A percentile compares a stretch with the other conserved stretches of the same genome.
phyloP scores from a whole-genome alignment of 2,888 invertebrate genomes.

The Punctoribates punctum region DNA sequence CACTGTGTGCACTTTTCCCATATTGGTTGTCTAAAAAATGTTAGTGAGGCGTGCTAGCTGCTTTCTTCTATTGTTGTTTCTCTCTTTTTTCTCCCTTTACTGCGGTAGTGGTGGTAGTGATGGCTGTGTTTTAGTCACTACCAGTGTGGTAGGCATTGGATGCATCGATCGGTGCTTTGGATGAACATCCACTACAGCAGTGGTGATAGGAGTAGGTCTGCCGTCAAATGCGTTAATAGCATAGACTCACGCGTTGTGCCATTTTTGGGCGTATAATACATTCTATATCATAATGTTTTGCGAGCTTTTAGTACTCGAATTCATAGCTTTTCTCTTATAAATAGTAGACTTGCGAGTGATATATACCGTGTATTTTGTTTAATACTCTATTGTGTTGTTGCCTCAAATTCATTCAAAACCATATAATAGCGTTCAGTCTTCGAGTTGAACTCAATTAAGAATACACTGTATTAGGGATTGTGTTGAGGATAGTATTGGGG shows the following conservation, averaged over 20 bases:
- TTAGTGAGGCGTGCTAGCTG: too few relatives aligned
- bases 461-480: background rate
- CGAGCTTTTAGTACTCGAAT: conserved; percentile 10
- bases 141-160: too few relatives aligned
- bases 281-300: conserved; percentile 22
- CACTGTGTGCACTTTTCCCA: too few relatives aligned
- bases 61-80: background rate
- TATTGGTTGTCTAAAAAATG: too few relatives aligned
- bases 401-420: background rate
- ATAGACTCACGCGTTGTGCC: conserved; percentile 11
- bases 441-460: conserved; percentile 6
- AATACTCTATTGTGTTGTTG: conserved; percentile 13
- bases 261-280: conserved; percentile 17
- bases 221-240: conserved; percentile 1
- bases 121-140: too few relatives aligned
- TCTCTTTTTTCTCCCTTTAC: background rate
- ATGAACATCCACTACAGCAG: background rate
- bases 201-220: conserved; percentile 12
- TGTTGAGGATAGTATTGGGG: too few relatives aligned
- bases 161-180: background rate
- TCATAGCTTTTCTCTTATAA: conserved; percentile 1
- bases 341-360: conserved; percentile 10
- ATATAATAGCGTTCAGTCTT: conserved; percentile 24
- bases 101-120: background rate
- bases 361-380: conserved; percentile 22